Percentiles rank a stretch among this genome's conserved stretches.
Evolutionary conservation across 2,888 invertebrate genomes (phyloP).

Genomic region (Stenoptilia bipunctidactyla): DNA sequence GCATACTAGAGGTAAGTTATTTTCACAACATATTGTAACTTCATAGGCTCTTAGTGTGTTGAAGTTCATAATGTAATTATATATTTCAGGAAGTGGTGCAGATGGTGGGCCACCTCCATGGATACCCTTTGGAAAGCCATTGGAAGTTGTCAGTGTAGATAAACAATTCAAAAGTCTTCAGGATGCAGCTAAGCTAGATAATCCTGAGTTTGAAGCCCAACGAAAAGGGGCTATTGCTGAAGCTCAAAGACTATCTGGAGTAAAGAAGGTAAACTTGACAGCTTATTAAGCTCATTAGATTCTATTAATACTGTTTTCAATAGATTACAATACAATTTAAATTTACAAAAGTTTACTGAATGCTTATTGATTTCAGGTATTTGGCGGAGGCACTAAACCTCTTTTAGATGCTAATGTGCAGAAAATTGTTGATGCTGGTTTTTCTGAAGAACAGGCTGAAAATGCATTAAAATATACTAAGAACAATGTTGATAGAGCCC

Average conservation of each 20-base stretch:
- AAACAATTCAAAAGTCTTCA: slow-evolving; percentile 80
- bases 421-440: slow-evolving; percentile 85
- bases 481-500: slow-evolving; percentile 81
- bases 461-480: slow-evolving; percentile 78
- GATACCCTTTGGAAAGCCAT: slow-evolving; percentile 90
- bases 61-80: no score
- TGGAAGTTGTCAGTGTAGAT: slow-evolving; percentile 72
- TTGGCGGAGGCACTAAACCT: slow-evolving; percentile 76
- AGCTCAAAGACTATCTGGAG: slow-evolving; percentile 76
- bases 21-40: background rate
- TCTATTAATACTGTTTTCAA: no score
- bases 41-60: background rate
- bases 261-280: slow-evolving; percentile 73
- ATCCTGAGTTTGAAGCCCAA: slow-evolving; percentile 90
- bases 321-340: no score
- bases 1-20: slow-evolving; percentile 67
- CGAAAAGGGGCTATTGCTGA: slow-evolving; percentile 91
- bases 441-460: slow-evolving; percentile 81
- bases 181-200: slow-evolving; percentile 75
- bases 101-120: slow-evolving; percentile 90
- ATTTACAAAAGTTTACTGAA: no score
- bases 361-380: slow-evolving; percentile 43
- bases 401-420: slow-evolving; percentile 82
- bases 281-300: no score
- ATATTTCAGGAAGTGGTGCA: slow-evolving; percentile 54